Conservation (phyloP, 2,888 invertebrate species). For the Limnephilus auricula region DNA sequence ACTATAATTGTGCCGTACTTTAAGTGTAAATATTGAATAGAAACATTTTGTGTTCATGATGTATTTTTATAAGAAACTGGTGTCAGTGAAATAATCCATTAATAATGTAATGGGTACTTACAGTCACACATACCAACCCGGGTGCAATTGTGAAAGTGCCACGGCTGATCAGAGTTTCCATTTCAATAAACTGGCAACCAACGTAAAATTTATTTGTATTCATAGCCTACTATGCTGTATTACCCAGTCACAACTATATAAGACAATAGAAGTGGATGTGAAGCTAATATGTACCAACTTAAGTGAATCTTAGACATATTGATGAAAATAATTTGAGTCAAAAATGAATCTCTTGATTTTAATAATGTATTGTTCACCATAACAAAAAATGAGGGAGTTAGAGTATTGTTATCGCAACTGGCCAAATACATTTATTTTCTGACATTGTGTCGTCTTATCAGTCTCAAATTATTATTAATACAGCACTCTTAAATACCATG, state of each 20-base stretch:
- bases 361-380: not conserved
- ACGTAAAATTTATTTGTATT: not conserved
- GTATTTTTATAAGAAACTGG: not conserved
- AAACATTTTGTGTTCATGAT: not conserved
- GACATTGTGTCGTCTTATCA: not conserved
- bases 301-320: not conserved
- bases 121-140: no score
- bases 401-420: not conserved
- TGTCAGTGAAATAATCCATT: not conserved
- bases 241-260: not conserved
- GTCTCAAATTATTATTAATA: not conserved
- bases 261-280: no score
- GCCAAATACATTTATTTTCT: not conserved
- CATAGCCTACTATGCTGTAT: no score
- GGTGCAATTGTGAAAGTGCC: not conserved
- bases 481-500: not conserved
- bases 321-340: not conserved
- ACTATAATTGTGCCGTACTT: not conserved
- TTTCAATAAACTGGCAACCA: not conserved
- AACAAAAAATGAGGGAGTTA: not conserved
- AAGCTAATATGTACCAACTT: not conserved
- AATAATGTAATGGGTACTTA: not conserved
- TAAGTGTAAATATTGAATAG: not conserved
- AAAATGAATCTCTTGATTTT: not conserved
- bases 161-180: not conserved